phyloP scores from a whole-genome alignment of 2,797 vertebrate species.

The Enteromius paludinosus region DNA sequence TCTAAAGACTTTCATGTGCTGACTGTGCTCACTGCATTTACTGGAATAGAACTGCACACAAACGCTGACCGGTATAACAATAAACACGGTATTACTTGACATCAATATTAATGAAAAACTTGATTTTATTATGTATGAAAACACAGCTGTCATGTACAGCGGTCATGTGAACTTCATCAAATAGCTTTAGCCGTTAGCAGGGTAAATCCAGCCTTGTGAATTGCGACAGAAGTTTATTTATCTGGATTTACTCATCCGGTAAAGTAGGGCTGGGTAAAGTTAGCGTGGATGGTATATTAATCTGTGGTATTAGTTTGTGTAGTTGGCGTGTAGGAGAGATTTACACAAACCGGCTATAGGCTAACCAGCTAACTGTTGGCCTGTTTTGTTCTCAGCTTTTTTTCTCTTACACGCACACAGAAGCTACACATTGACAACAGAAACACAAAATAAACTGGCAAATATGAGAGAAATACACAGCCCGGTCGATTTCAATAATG shows the following conservation, averaged over 20 bases:
- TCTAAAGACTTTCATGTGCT: constrained; percentile 24
- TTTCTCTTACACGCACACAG: neutral
- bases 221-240: neutral
- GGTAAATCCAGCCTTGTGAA: constrained; percentile 9
- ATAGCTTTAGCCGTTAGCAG: constrained; percentile 43
- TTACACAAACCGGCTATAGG: constrained; percentile 10
- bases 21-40: constrained; percentile 4
- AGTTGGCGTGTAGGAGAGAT: neutral
- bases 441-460: neutral
- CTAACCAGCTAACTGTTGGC: constrained; percentile 39
- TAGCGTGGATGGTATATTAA: constrained; percentile 19
- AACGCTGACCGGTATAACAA: neutral
- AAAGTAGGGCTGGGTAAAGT: neutral
- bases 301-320: constrained; percentile 4
- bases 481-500: neutral
- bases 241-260: constrained; percentile 23
- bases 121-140: constrained; percentile 4
- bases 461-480: neutral
- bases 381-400: constrained; percentile 24
- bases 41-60: neutral
- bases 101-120: neutral
- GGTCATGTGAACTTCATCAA: constrained; percentile 28
- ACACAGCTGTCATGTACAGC: constrained; percentile 17
- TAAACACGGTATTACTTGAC: neutral
- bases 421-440: neutral